phyloP scores from a whole-genome alignment of 2,888 invertebrate species.

The Acrobeloides nanus region DNA sequence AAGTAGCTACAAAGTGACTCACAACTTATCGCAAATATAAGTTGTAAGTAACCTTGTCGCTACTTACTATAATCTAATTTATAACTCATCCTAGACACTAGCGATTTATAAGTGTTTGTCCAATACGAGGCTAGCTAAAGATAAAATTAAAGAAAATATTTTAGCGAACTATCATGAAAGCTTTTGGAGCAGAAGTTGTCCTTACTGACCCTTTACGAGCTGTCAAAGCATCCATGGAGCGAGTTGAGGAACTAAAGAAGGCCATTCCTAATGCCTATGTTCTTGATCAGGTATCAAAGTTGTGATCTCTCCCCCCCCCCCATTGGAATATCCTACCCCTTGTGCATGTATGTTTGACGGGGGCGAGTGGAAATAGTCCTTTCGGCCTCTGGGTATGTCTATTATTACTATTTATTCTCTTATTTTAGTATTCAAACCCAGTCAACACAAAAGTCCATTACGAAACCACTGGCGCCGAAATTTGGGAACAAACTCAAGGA shows the following conservation, averaged over 20 bases:
- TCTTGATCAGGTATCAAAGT: conserved; percentile 25
- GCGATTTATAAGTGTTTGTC: neutral
- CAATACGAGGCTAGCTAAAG: neutral
- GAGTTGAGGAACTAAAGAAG: conserved; percentile 29
- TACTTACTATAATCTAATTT: too few relatives aligned
- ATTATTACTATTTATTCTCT: too few relatives aligned
- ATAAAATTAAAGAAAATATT: conserved; percentile 3
- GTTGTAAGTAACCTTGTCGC: too few relatives aligned
- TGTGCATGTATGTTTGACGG: conserved; percentile 47
- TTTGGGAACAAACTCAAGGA: conserved; percentile 51
- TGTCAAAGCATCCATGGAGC: conserved; percentile 24
- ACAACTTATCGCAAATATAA: too few relatives aligned
- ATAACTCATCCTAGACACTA: neutral
- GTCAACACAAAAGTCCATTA: conserved; percentile 50
- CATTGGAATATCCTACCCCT: conserved; percentile 48
- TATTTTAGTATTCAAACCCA: conserved; percentile 32
- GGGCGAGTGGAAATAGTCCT: too few relatives aligned
- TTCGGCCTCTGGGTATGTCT: too few relatives aligned
- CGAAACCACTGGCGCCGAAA: conserved; percentile 51
- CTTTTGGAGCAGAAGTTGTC: conserved; percentile 39
- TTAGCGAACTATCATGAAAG: conserved; percentile 37
- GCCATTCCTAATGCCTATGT: conserved; percentile 36
- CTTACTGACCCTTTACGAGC: conserved; percentile 32
- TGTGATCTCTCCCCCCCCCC: conserved; percentile 39
- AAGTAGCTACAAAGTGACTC: too few relatives aligned